Evolutionary conservation across 1,140 invertebrate species (phyloP).

Genomic region (Mycetomoellerius zeteki): DNA sequence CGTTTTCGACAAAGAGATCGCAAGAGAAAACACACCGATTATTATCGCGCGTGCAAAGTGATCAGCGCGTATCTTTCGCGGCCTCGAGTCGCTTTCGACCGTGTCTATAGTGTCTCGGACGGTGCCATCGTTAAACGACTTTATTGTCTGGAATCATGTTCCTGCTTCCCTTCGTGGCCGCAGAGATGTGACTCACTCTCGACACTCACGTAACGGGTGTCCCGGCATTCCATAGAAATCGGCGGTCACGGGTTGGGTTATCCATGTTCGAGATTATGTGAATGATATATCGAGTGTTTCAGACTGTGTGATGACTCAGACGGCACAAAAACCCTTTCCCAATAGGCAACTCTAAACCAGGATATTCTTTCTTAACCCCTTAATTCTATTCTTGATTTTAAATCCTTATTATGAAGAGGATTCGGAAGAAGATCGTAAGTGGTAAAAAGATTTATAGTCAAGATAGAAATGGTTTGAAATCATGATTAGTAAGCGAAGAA

Average conservation of each 20-base stretch:
- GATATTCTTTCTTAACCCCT: no score
- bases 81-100: slow-evolving; percentile 14
- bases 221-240: slow-evolving; percentile 52
- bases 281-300: slow-evolving; percentile 18
- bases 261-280: slow-evolving; percentile 52
- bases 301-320: neutral
- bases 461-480: neutral
- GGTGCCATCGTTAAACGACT: slow-evolving; percentile 71
- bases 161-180: slow-evolving; percentile 64
- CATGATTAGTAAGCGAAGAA: neutral
- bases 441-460: neutral
- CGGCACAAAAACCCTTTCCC: no score
- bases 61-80: neutral
- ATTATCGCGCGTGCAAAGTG: neutral
- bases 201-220: slow-evolving; percentile 73
- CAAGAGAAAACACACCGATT: neutral
- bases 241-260: slow-evolving; percentile 37
- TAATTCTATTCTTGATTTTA: neutral
- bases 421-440: neutral
- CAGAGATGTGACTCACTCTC: slow-evolving; percentile 74
- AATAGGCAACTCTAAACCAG: neutral
- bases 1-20: neutral
- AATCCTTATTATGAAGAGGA: neutral
- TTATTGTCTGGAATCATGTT: slow-evolving; percentile 78
- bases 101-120: slow-evolving; percentile 1